Evolutionary conservation across 2,113 vertebrate species (phyloP).

Genomic region (Solea senegalensis): DNA sequence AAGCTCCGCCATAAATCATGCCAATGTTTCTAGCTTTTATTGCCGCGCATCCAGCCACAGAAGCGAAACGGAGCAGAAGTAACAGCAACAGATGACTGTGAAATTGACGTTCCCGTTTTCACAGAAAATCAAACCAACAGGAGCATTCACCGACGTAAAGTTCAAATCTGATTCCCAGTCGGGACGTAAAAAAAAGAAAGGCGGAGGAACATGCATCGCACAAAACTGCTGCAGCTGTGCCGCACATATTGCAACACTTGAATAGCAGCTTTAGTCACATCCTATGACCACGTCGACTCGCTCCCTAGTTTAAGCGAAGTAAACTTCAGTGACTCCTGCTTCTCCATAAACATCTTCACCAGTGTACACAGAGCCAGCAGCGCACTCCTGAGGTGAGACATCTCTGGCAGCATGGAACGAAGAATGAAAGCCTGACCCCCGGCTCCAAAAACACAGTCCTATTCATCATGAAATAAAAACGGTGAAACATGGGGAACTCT

Average conservation of each 20-base stretch:
- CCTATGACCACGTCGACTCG: conserved; percentile 17
- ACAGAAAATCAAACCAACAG: conserved; percentile 6
- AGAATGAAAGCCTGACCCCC: conserved; percentile 18
- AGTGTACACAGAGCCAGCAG: conserved; percentile 7
- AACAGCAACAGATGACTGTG: conserved; percentile 50
- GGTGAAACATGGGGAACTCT: conserved; percentile 42
- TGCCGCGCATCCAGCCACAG: conserved; percentile 36
- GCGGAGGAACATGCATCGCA: not conserved
- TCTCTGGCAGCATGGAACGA: conserved; percentile 14
- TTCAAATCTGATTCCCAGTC: conserved; percentile 18
- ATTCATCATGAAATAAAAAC: conserved; percentile 33
- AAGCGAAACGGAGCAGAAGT: conserved; percentile 23
- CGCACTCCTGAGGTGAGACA: not conserved
- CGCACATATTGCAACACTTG: conserved; percentile 36
- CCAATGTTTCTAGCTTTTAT: conserved; percentile 3
- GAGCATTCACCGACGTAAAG: conserved; percentile 45
- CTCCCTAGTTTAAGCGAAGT: conserved; percentile 13
- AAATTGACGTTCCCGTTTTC: conserved; percentile 37
- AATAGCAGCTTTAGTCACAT: conserved; percentile 25
- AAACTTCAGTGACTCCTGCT: conserved; percentile 15
- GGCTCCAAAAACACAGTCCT: conserved; percentile 12
- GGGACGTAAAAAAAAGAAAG: conserved; percentile 7
- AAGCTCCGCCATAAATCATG: conserved; percentile 37
- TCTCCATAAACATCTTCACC: conserved; percentile 27
- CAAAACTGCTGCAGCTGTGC: not conserved